Percentiles rank a stretch among this genome's conserved stretches.
Conservation (phyloP, 2,797 vertebrate genomes). For the Enteromius anoplus region DNA sequence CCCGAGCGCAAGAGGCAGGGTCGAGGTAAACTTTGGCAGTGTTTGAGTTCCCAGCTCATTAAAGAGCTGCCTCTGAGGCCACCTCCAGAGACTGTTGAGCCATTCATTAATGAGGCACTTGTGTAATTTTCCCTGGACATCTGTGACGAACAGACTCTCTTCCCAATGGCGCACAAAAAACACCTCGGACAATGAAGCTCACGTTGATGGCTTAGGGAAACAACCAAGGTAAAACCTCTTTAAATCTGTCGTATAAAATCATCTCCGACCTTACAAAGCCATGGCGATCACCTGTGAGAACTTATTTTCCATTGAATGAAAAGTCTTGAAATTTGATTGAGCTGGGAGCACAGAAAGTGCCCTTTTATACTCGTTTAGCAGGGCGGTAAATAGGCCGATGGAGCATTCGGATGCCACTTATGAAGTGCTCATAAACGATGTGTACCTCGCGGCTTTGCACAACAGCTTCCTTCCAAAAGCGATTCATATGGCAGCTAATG, state of each 20-base stretch:
- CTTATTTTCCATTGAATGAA: constrained; percentile 4
- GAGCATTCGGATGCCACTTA: constrained; percentile 46
- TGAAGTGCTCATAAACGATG: constrained; percentile 48
- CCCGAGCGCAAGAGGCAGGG: constrained; percentile 90
- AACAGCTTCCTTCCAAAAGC: constrained; percentile 48
- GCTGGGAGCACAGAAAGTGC: constrained; percentile 39
- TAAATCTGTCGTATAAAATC: not conserved
- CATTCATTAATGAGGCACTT: constrained; percentile 99
- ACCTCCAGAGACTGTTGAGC: constrained; percentile 99
- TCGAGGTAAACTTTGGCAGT: constrained; percentile 98
- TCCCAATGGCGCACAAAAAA: constrained; percentile 59
- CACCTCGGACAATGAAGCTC: constrained; percentile 46
- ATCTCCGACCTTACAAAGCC: not conserved
- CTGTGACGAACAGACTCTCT: constrained; percentile 92
- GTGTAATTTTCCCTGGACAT: constrained; percentile 99
- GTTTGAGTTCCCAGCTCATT: constrained; percentile 99
- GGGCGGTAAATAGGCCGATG: constrained; percentile 34
- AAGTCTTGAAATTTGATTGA: constrained; percentile 28
- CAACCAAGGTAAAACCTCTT: not conserved
- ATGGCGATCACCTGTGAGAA: not conserved
- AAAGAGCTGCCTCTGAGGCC: constrained; percentile 96
- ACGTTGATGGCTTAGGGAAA: constrained; percentile 48
- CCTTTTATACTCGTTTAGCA: constrained; percentile 27
- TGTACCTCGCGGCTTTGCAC: constrained; percentile 54
- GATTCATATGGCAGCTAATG: constrained; percentile 61